A percentile compares a stretch with the other conserved stretches of the same genome.
These are phyloP conservation scores for Hydrozoanthus tunicans DNA, from an alignment of 64 coral and sea anemone genomes.

Conservation along the genomic window DNA sequence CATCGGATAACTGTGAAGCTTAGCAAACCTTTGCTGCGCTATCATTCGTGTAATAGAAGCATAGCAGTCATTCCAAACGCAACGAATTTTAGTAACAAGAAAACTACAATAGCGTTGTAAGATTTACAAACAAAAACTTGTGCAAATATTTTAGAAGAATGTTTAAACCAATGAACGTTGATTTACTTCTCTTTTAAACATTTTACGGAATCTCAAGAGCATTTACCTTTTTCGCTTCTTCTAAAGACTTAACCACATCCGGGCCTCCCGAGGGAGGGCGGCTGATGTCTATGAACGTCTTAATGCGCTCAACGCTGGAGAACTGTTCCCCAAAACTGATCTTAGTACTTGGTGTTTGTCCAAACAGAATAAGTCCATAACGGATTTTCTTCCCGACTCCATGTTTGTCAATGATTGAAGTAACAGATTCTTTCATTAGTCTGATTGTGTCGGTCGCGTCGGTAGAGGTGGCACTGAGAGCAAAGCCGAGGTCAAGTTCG, in stretches of 20 bases:
- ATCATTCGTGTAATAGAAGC: no score
- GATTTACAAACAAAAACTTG: no score
- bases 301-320: conserved; percentile 32
- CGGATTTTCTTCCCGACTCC: conserved; percentile 68
- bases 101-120: no score
- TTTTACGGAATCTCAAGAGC: not conserved
- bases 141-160: no score
- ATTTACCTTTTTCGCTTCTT: conserved; percentile 50
- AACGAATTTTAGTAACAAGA: no score
- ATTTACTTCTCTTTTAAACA: not conserved
- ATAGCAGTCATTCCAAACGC: no score
- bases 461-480: conserved; percentile 60
- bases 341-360: conserved; percentile 25
- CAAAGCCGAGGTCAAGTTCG: conserved; percentile 75
- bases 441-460: conserved; percentile 65
- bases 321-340: conserved; percentile 61
- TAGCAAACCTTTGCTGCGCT: no score
- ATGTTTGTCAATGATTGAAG: conserved; percentile 74
- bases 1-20: no score
- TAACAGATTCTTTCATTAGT: conserved; percentile 73
- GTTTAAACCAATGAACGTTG: no score
- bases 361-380: conserved; percentile 81
- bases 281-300: conserved; percentile 25
- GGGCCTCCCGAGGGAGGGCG: conserved; percentile 55
- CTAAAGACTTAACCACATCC: conserved; percentile 55